Percentiles rank a stretch among this genome's conserved stretches.
Conservation (phyloP, 2,888 invertebrate genomes). For the Lasioglossum figueresi region DNA sequence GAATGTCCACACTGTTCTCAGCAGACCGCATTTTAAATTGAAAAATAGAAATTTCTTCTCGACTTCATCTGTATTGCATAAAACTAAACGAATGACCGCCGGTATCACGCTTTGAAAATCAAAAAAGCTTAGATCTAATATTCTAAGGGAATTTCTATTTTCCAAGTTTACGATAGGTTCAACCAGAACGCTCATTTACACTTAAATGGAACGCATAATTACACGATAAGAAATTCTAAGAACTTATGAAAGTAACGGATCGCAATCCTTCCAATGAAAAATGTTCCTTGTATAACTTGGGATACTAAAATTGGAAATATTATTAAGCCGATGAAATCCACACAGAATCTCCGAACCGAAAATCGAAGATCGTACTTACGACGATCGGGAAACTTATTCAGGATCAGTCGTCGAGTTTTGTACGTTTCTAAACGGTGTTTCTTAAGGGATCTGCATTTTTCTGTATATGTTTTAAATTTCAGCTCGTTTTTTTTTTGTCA, state of each 20-base stretch:
- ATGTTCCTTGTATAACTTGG: background rate
- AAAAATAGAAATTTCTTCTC: background rate
- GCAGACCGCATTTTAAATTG: background rate
- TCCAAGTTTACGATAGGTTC: background rate
- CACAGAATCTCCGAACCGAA: background rate
- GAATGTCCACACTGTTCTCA: background rate
- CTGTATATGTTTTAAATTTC: conserved; percentile 39
- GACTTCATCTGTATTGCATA: background rate
- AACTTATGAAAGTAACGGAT: background rate
- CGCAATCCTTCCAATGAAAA: background rate
- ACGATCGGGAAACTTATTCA: conserved; percentile 11
- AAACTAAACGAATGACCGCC: background rate
- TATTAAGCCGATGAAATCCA: background rate
- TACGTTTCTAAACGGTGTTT: conserved; percentile 43
- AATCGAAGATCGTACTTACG: conserved; percentile 45
- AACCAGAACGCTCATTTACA: background rate
- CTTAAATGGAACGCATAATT: background rate
- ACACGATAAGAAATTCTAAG: background rate
- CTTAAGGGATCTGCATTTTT: conserved; percentile 35
- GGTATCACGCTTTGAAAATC: background rate
- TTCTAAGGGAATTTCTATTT: background rate
- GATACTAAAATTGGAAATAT: background rate
- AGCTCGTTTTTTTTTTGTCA: conserved; percentile 39
- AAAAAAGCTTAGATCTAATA: background rate
- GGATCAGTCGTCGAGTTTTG: conserved; percentile 36